A percentile compares a stretch with the other conserved stretches of the same genome.
These are phyloP conservation scores for Whitmania pigra DNA, from an alignment of 1,140 invertebrate species.

Conservation along the genomic window DNA sequence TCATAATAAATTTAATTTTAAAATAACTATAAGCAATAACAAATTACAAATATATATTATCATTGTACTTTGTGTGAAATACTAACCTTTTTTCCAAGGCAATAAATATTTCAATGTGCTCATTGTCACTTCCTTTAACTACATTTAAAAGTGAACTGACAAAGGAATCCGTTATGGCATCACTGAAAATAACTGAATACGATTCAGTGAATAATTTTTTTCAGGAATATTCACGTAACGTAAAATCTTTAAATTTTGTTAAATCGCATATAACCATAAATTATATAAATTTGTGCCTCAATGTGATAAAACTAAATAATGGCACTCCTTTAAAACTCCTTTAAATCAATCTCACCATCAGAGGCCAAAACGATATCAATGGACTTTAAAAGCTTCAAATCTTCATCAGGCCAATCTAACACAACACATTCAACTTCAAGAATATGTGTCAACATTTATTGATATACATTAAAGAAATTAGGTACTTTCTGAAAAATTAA, in stretches of 20 bases:
- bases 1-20: too few species aligned
- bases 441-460: background rate
- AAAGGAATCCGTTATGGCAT: constrained; percentile 7
- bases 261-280: background rate
- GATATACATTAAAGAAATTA: too few species aligned
- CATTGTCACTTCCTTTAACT: background rate
- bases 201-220: constrained; percentile 4
- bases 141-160: background rate
- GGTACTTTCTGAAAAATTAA: too few species aligned
- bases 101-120: background rate
- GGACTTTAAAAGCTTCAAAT: background rate
- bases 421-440: background rate
- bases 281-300: background rate
- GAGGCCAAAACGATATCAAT: background rate
- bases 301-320: background rate
- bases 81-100: background rate
- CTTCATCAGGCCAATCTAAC: background rate
- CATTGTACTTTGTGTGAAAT: background rate
- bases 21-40: too few species aligned
- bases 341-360: background rate
- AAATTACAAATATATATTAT: too few species aligned
- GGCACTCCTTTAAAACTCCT: background rate
- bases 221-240: background rate
- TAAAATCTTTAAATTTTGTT: too few species aligned
- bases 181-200: constrained; percentile 5